Percentiles rank a stretch among this genome's conserved stretches.
These are phyloP conservation scores for Harpalus rufipes DNA, from an alignment of 2,888 invertebrate genomes.

Conservation along the genomic window DNA sequence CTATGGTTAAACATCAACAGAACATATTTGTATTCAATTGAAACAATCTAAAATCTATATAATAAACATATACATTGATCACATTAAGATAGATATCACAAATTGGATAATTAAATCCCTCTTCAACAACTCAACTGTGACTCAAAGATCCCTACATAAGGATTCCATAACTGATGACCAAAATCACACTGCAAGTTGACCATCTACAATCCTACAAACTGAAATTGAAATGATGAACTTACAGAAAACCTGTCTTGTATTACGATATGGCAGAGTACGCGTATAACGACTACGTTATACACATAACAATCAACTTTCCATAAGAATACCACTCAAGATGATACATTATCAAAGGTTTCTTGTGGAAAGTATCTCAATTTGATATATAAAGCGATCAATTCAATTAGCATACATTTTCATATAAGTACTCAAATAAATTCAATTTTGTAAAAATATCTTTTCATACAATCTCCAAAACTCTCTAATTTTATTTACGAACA, in stretches of 20 bases:
- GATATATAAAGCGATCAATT: constrained; percentile 56
- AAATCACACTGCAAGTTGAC: constrained; percentile 40
- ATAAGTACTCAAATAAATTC: constrained; percentile 59
- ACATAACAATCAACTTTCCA: constrained; percentile 51
- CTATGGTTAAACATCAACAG: constrained; percentile 77
- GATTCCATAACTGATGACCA: constrained; percentile 73
- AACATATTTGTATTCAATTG: constrained; percentile 76
- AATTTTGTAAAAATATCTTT: constrained; percentile 64
- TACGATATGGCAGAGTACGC: constrained; percentile 54
- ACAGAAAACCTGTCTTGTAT: constrained; percentile 35
- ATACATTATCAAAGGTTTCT: not conserved
- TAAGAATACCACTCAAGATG: constrained; percentile 3
- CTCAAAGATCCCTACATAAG: constrained; percentile 71
- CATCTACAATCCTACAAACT: constrained; percentile 15
- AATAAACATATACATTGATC: constrained; percentile 74
- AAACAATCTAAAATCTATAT: constrained; percentile 76
- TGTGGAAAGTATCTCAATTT: constrained; percentile 23
- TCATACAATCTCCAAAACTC: constrained; percentile 53
- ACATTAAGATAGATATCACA: constrained; percentile 77
- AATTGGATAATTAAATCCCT: constrained; percentile 74
- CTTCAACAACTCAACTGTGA: constrained; percentile 73
- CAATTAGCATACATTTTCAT: constrained; percentile 40
- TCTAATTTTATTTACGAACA: constrained; percentile 56
- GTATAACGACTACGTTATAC: constrained; percentile 31
- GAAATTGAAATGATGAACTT: constrained; percentile 8